These are phyloP conservation scores for Andinoacara biseriatus DNA, from an alignment of 2,113 vertebrate genomes.

Conservation along the genomic window DNA sequence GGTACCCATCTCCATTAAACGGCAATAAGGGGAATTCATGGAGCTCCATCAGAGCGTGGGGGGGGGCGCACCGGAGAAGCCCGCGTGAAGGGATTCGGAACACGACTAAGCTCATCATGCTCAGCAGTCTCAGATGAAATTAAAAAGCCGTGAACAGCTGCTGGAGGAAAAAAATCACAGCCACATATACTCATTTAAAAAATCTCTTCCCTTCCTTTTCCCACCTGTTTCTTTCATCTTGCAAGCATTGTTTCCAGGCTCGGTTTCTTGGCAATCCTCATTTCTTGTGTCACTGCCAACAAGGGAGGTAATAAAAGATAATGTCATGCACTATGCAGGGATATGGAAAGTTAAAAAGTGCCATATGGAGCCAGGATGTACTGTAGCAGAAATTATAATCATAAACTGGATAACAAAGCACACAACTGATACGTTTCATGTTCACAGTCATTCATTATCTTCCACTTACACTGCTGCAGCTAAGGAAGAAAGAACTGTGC, in stretches of 20 bases:
- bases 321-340: constrained; percentile 11
- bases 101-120: constrained; percentile 42
- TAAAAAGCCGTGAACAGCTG: constrained; percentile 53
- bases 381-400: constrained; percentile 19
- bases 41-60: constrained; percentile 49
- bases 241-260: constrained; percentile 10
- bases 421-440: constrained; percentile 32
- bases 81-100: constrained; percentile 31
- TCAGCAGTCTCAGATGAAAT: constrained; percentile 61
- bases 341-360: constrained; percentile 17
- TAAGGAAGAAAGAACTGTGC: constrained; percentile 17
- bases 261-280: constrained; percentile 16
- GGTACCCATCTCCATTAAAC: constrained; percentile 73
- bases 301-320: constrained; percentile 41
- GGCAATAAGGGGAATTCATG: constrained; percentile 69
- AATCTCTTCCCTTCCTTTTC: neutral
- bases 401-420: constrained; percentile 25
- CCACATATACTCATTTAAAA: neutral
- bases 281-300: constrained; percentile 24
- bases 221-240: constrained; percentile 28
- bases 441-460: constrained; percentile 20
- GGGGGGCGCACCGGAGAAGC: constrained; percentile 13
- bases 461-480: constrained; percentile 11
- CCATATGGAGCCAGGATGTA: constrained; percentile 40
- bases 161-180: neutral